phyloP scores from a whole-genome alignment of 2,888 invertebrate species.

The Lathronympha strigana region DNA sequence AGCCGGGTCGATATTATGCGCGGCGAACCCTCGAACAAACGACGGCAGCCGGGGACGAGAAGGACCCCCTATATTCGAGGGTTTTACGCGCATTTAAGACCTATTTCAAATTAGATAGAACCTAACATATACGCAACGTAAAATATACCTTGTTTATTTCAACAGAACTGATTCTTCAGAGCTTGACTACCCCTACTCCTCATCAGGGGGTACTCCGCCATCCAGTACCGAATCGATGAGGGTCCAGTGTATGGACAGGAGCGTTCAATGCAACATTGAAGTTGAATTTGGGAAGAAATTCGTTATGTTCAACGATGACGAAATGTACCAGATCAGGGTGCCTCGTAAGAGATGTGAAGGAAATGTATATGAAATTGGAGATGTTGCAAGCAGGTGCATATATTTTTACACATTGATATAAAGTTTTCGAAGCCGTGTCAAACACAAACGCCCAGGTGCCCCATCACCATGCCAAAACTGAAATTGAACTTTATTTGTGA shows the following conservation, averaged over 20 bases:
- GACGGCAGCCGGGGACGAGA: too few relatives aligned
- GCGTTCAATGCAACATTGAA: conserved; percentile 71
- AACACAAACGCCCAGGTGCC: too few relatives aligned
- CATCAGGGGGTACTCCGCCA: conserved; percentile 49
- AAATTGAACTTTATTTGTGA: too few relatives aligned
- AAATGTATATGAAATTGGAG: conserved; percentile 71
- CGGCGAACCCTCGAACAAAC: too few relatives aligned
- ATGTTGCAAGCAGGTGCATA: conserved; percentile 69
- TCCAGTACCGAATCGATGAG: conserved; percentile 50
- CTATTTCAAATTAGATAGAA: too few relatives aligned
- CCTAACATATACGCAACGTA: conserved; percentile 4
- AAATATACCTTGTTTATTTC: conserved; percentile 1
- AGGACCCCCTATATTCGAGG: too few relatives aligned
- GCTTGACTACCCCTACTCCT: neutral
- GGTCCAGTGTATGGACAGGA: conserved; percentile 53
- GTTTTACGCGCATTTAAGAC: too few relatives aligned
- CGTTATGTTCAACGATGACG: conserved; percentile 72
- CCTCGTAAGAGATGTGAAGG: conserved; percentile 56
- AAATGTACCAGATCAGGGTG: conserved; percentile 55
- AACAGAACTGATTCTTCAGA: conserved; percentile 2
- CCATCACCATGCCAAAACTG: too few relatives aligned
- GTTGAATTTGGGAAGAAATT: conserved; percentile 64
- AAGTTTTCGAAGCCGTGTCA: too few relatives aligned
- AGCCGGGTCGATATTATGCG: too few relatives aligned
- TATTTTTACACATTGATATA: too few relatives aligned